Evolutionary conservation across 2,888 invertebrate genomes (phyloP), one percentile per base, ranked within the genome.

Genomic region (Drosophila prostipennis): DNA sequence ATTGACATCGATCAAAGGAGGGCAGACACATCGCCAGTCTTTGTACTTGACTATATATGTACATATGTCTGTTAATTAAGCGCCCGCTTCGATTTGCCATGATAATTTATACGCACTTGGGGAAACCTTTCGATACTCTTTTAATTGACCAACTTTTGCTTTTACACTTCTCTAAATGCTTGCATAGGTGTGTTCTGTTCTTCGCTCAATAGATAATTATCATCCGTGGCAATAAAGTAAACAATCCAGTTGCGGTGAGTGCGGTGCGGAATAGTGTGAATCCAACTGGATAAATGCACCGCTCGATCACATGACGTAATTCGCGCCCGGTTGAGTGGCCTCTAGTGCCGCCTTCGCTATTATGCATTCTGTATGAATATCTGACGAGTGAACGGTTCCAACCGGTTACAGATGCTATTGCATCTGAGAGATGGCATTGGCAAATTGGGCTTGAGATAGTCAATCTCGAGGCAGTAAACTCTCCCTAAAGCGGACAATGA

Each of bases 1-100:
- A 79, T 87, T 83, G 87, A 87, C 85, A 73, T 82, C 83, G 86
- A 79, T 82, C 76, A 80, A 73, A 52, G 51, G 78, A 69, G 80
- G 77, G 74, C 77, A 69, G 55, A 52, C 56, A 48, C 37, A 51
- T 57, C 57, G 45, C 32, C 60, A 60, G 59, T 77, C 54, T 67
- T 76, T 65, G 74, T 71, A 71, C 72, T 77, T 76, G 77, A 58
- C 59, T 65, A 16, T 37, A 3, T 8, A 2, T 34, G 8, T 39
- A 3, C 16, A 2, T 34, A n/a, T 39, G 64, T 48, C 32, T 76
- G 73, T 83, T 88, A 87, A 89, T 88, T 88, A 80, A 77, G 75
- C 77, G 74, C 74, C 74, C 78, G 80, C 61, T 79, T 79, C 59
- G 87, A 85, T 84, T 79, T 79, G 45, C 57, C 51, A 75, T 72